Percentiles rank a stretch among this genome's conserved stretches.
These are phyloP conservation scores for Jordanella pulchra DNA, from an alignment of 2,797 vertebrate genomes.

Conservation along the genomic window DNA sequence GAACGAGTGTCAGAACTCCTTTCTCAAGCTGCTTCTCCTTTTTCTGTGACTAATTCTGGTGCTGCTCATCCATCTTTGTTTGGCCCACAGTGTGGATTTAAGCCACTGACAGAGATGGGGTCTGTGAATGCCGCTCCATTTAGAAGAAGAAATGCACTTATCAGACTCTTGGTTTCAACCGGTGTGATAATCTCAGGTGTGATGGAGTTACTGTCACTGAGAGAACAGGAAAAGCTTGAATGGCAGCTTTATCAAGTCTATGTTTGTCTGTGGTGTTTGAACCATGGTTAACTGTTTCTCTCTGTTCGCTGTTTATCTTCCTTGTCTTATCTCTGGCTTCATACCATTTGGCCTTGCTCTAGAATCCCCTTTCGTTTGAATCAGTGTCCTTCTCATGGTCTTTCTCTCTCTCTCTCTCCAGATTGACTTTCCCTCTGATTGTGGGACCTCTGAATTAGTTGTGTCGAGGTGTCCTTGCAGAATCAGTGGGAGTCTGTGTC, in stretches of 20 bases:
- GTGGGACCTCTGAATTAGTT: not conserved
- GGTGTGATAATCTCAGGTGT: constrained; percentile 14
- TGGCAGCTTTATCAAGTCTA: constrained; percentile 39
- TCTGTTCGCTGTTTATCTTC: constrained; percentile 20
- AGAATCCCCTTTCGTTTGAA: not conserved
- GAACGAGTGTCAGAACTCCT: constrained; percentile 25
- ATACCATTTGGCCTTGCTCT: not conserved
- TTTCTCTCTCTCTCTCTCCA: constrained; percentile 1
- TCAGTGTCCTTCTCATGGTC: not conserved
- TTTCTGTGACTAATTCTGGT: constrained; percentile 17
- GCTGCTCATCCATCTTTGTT: constrained; percentile 4
- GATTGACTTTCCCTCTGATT: constrained; percentile 2
- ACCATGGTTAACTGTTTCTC: constrained; percentile 29
- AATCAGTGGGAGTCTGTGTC: constrained; percentile 21
- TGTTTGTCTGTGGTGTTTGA: constrained; percentile 43
- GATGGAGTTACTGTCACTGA: constrained; percentile 29
- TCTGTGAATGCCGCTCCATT: not conserved
- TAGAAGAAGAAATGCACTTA: constrained; percentile 3
- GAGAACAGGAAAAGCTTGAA: constrained; percentile 73
- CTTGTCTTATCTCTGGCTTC: constrained; percentile 10
- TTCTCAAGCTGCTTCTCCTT: constrained; percentile 26
- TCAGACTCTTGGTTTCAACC: constrained; percentile 7
- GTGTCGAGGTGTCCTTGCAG: constrained; percentile 28
- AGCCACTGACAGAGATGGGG: not conserved
- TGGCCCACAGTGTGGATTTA: not conserved